Evolutionary conservation across 2,797 vertebrate genomes (phyloP).

Genomic region (Alfaro cultratus): DNA sequence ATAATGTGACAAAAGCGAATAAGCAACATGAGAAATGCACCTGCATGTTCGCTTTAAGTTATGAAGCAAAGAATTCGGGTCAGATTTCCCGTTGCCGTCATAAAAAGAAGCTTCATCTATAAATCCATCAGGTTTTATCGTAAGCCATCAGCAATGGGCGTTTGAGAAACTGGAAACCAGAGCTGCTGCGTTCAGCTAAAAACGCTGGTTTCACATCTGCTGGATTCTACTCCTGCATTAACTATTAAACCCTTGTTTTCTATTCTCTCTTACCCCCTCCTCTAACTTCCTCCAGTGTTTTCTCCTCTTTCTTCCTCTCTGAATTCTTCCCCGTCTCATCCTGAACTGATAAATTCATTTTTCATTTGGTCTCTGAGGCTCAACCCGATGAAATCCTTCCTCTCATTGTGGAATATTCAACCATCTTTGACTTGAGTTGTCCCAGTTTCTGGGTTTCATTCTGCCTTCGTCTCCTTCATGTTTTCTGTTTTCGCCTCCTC

Average conservation of each 20-base stretch:
- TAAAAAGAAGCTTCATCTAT: conserved; percentile 25
- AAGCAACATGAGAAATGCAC: not conserved
- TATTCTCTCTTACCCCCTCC: conserved; percentile 30
- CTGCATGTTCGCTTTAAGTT: conserved; percentile 6
- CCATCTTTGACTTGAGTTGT: conserved; percentile 25
- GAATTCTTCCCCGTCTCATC: conserved; percentile 50
- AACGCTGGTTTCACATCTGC: conserved; percentile 53
- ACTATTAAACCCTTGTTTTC: conserved; percentile 64
- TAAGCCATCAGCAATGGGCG: not conserved
- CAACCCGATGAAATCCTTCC: conserved; percentile 18
- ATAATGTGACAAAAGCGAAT: not conserved
- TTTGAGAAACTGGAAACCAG: conserved; percentile 10
- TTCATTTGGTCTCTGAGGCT: not conserved
- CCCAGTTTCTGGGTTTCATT: conserved; percentile 40
- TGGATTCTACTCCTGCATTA: conserved; percentile 56
- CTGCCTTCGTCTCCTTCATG: conserved; percentile 25
- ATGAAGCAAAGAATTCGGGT: not conserved
- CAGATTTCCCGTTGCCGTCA: conserved; percentile 16
- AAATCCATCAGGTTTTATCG: conserved; percentile 53
- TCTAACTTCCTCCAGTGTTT: conserved; percentile 47
- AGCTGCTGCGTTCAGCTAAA: conserved; percentile 39
- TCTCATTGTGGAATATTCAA: not conserved
- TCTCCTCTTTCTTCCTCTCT: conserved; percentile 57
- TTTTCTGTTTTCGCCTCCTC: not conserved
- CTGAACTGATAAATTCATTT: not conserved